Conservation (phyloP, 2,797 vertebrate species). For the Spinibarbus caldwelli region DNA sequence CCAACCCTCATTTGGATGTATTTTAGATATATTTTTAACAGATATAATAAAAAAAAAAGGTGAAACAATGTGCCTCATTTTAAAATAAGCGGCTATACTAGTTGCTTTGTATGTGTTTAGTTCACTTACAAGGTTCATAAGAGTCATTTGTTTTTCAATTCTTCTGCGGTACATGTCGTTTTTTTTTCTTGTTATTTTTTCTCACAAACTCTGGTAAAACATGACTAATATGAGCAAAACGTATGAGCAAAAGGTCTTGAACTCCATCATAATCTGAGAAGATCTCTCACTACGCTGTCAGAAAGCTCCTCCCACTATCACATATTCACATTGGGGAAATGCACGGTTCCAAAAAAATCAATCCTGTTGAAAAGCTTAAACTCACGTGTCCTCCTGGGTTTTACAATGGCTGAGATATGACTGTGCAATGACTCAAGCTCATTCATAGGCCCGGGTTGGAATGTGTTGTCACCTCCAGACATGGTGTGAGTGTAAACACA, state of each 20-base stretch:
- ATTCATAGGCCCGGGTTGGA: conserved; percentile 31
- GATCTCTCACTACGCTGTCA: conserved; percentile 65
- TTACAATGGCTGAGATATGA: conserved; percentile 46
- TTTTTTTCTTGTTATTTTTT: too few relatives aligned
- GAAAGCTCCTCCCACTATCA: conserved; percentile 67
- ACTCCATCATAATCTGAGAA: conserved; percentile 53
- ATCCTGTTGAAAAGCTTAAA: conserved; percentile 49
- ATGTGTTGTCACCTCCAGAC: conserved; percentile 39
- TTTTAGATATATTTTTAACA: neutral
- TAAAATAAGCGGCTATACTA: neutral
- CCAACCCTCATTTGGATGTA: neutral
- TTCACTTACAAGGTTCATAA: neutral
- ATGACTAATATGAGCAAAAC: neutral
- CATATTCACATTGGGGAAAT: conserved; percentile 70
- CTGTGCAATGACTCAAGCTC: conserved; percentile 29
- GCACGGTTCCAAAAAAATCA: conserved; percentile 24
- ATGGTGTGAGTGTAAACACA: conserved; percentile 28
- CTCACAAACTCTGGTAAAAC: neutral
- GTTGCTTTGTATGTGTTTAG: neutral
- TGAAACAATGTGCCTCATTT: too few relatives aligned
- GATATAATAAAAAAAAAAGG: neutral
- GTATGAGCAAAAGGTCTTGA: conserved; percentile 52
- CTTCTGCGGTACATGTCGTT: neutral
- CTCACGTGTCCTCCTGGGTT: conserved; percentile 30
- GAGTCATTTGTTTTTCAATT: neutral